Evolutionary conservation across 2,113 vertebrate species (phyloP), one percentile per base, ranked within the genome.

Genomic region (Aramus guarauna): DNA sequence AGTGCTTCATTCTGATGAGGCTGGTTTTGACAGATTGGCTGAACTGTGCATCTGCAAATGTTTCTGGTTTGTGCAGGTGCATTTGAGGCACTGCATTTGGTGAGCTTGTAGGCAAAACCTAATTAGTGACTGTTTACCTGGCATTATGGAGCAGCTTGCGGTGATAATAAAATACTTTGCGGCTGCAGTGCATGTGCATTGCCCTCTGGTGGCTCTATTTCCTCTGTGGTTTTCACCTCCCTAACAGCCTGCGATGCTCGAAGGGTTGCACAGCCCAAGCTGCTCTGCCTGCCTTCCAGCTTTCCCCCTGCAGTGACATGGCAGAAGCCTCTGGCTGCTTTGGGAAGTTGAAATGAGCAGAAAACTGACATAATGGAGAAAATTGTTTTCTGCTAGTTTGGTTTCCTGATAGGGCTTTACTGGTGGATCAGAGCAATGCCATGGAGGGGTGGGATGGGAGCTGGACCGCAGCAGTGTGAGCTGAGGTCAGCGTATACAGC

Each of bases 401-500:
- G 37, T 62, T 95, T 94, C 80, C 67, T 78, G 85, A 55, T 85
- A 59, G 0, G n/a, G n/a, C 59, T 41, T 77, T 71, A 12, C 27
- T 80, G 72, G 52, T 73, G 77, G 45, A 50, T 43, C 13, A 53
- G 87, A 45, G 67, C 34, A 69, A 15, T 1, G 19, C 27, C n/a
- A 82, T 55, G 76, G 79, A 88, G 76, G 79, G 67, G 45, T 24
- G 17, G 36, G 71, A 32, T n/a, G 47, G 74, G 84, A 45, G 36
- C 71, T 64, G 67, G 37, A 60, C 30, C 1, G 0, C 26, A 29
- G 66, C 72, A 21, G 1, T 34, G 37, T n/a, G 50, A 39, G 9
- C 90, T 96, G 93, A 96, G 79, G 73, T 92, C 96, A 95, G 76
- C 1, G 7, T 47, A 14, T 19, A 45, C 87, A 87, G 92, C 76